Conservation (phyloP, 2,797 vertebrate genomes). For the Urophycis tenuis region DNA sequence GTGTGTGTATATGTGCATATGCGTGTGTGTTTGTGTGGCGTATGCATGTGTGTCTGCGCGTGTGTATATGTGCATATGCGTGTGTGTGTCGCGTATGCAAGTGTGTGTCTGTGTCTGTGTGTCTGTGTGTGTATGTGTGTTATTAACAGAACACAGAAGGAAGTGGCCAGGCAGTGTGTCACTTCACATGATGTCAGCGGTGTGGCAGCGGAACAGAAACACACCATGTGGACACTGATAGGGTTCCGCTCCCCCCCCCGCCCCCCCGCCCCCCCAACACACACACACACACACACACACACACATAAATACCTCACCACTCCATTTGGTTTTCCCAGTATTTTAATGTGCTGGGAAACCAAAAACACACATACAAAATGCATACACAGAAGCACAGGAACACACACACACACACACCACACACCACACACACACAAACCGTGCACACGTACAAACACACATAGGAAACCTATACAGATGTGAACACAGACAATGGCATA, state of each 20-base stretch:
- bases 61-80: slow-evolving; percentile 23
- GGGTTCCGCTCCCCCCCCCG: slow-evolving; percentile 50
- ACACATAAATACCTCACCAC: neutral
- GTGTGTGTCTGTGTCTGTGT: slow-evolving; percentile 27
- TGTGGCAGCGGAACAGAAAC: slow-evolving; percentile 60
- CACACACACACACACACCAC: neutral
- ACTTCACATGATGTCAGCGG: slow-evolving; percentile 61
- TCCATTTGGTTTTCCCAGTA: neutral
- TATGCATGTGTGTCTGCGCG: slow-evolving; percentile 40
- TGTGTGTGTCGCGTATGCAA: too few relatives aligned
- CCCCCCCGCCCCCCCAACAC: neutral
- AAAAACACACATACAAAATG: neutral
- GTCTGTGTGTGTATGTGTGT: slow-evolving; percentile 35
- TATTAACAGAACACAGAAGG: slow-evolving; percentile 57
- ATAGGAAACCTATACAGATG: neutral
- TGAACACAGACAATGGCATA: neutral
- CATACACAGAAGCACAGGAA: neutral
- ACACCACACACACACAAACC: neutral
- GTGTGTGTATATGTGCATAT: slow-evolving; percentile 33
- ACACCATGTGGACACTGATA: slow-evolving; percentile 55
- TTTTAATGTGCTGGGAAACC: neutral
- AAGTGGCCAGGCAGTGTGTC: slow-evolving; percentile 58
- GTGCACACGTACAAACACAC: neutral
- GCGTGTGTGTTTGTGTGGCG: slow-evolving; percentile 21
- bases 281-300: slow-evolving; percentile 17